These are phyloP conservation scores for Delichon dasypus DNA, from an alignment of 2,797 vertebrate genomes.

Conservation along the genomic window DNA sequence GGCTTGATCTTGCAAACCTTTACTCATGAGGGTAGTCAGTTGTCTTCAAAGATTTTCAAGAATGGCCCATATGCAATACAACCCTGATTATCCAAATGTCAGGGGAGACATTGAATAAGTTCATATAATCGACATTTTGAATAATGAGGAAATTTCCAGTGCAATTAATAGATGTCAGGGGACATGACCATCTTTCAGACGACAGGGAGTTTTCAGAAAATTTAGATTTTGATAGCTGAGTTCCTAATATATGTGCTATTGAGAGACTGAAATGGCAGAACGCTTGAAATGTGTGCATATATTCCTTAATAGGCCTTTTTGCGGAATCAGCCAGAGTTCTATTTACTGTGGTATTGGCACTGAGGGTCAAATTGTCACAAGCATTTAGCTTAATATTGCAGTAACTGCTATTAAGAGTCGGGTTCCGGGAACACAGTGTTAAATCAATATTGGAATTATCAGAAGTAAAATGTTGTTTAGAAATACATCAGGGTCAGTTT, in stretches of 20 bases:
- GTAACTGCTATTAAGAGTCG: background rate
- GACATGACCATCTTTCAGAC: constrained; percentile 29
- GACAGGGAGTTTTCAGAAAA: constrained; percentile 39
- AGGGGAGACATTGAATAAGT: constrained; percentile 49
- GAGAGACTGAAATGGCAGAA: background rate
- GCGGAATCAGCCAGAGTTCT: background rate
- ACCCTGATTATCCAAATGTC: constrained; percentile 34
- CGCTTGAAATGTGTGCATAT: background rate
- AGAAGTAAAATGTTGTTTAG: background rate
- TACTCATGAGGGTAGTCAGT: background rate
- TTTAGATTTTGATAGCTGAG: constrained; percentile 7
- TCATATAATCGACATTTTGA: constrained; percentile 53
- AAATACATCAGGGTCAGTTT: background rate
- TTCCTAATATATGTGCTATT: constrained; percentile 1
- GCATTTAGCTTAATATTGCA: background rate
- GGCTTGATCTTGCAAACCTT: constrained; percentile 51
- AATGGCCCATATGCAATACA: constrained; percentile 44
- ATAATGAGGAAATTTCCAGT: constrained; percentile 51
- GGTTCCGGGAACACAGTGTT: background rate
- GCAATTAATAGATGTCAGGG: constrained; percentile 60
- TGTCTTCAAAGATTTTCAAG: constrained; percentile 41
- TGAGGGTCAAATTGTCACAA: constrained; percentile 19
- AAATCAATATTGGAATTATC: constrained; percentile 11
- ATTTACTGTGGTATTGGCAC: background rate
- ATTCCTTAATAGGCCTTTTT: background rate